phyloP scores from a whole-genome alignment of 2,888 invertebrate genomes.

The Drosophila anceps region DNA sequence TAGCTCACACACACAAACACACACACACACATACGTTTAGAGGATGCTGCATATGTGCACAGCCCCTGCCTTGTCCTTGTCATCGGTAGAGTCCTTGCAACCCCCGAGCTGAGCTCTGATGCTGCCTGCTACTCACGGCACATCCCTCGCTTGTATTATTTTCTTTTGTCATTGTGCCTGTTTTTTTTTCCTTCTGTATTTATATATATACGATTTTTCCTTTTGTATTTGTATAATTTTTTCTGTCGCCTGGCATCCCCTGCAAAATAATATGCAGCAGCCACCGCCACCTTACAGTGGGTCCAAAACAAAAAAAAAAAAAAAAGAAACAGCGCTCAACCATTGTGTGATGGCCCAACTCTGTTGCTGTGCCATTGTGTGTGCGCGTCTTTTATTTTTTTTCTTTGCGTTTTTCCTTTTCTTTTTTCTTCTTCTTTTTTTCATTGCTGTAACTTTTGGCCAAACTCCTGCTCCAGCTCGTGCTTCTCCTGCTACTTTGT shows the following conservation, averaged over 20 bases:
- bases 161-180: constrained; percentile 81
- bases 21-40: not conserved
- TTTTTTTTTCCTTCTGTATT: constrained; percentile 54
- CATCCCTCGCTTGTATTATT: constrained; percentile 71
- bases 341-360: constrained; percentile 43
- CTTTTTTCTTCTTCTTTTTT: constrained; percentile 10
- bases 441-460: constrained; percentile 69
- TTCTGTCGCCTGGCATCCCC: constrained; percentile 74
- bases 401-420: constrained; percentile 29
- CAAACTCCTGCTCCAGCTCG: constrained; percentile 23
- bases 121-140: constrained; percentile 22
- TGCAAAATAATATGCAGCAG: constrained; percentile 30
- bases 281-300: constrained; percentile 41
- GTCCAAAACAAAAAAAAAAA: not conserved
- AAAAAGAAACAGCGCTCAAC: constrained; percentile 27
- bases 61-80: constrained; percentile 64
- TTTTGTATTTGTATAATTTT: constrained; percentile 80
- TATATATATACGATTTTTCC: constrained; percentile 62
- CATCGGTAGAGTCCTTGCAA: constrained; percentile 72
- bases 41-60: constrained; percentile 58
- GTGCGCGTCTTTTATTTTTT: constrained; percentile 73
- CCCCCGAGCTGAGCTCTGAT: constrained; percentile 41
- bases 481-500: constrained; percentile 31
- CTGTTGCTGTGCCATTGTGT: constrained; percentile 35
- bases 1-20: constrained; percentile 18